Percentiles rank a stretch among this genome's conserved stretches.
phyloP scores from a whole-genome alignment of 2,113 vertebrate species.

The Mirounga angustirostris region DNA sequence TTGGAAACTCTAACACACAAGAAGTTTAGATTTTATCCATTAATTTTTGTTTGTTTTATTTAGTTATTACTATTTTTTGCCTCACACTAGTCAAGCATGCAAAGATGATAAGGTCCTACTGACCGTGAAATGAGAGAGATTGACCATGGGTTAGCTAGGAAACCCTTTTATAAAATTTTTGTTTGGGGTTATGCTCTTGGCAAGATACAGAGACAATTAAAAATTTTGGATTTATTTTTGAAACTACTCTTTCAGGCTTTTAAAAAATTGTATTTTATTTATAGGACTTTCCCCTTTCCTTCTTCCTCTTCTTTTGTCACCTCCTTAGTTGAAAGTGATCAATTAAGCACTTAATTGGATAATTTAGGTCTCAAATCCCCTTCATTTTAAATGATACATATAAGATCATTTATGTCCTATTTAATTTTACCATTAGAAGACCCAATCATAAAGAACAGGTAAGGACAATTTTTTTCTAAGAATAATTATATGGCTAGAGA shows the following conservation, averaged over 20 bases:
- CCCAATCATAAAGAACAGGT: conserved; percentile 18
- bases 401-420: background rate
- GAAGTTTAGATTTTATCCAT: background rate
- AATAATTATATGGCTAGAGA: background rate
- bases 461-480: background rate
- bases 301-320: background rate
- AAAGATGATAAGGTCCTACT: conserved; percentile 22
- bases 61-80: background rate
- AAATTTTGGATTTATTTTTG: conserved; percentile 22
- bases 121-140: background rate
- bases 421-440: background rate
- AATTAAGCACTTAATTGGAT: conserved; percentile 19
- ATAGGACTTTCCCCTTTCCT: background rate
- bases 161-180: background rate
- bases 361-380: background rate
- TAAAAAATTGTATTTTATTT: conserved; percentile 42
- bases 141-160: background rate
- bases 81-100: background rate
- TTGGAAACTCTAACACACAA: background rate
- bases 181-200: background rate
- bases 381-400: conserved; percentile 6
- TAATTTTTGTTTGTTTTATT: conserved; percentile 46
- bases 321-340: background rate
- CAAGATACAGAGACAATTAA: background rate
- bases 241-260: background rate